Percentiles rank a stretch among this genome's conserved stretches.
Conservation (phyloP, 2,888 invertebrate genomes). For the Ophion ventricosus region DNA sequence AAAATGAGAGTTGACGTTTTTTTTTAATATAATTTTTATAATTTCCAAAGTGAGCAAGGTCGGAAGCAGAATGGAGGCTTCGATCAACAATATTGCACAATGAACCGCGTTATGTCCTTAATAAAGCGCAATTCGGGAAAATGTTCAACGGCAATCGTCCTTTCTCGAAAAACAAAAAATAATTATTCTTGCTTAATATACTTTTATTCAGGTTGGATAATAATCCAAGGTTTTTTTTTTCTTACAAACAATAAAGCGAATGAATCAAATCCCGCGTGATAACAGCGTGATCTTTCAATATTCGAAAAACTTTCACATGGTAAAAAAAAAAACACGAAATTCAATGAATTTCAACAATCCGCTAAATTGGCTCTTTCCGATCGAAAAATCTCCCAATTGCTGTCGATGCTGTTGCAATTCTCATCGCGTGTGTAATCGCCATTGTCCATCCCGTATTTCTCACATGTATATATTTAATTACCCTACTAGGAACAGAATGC, state of each 20-base stretch:
- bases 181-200: not conserved
- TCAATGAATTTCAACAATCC: not conserved
- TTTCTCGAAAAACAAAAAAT: not conserved
- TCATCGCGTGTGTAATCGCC: constrained; percentile 7
- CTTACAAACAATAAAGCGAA: not conserved
- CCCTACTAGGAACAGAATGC: no score
- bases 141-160: not conserved
- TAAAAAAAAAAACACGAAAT: constrained; percentile 8
- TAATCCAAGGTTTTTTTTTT: not conserved
- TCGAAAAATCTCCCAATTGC: not conserved
- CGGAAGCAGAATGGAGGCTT: not conserved
- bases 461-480: not conserved
- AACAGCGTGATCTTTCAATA: not conserved
- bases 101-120: not conserved
- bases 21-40: not conserved
- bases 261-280: not conserved
- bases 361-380: not conserved
- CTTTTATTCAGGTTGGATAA: not conserved
- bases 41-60: not conserved
- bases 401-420: constrained; percentile 2
- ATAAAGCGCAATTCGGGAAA: not conserved
- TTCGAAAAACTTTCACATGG: constrained; percentile 4
- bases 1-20: not conserved
- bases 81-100: not conserved
- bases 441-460: not conserved